Base-by-base conservation (phyloP, 2,888 invertebrate genomes). In the Subacronicta megacephala region DNA sequence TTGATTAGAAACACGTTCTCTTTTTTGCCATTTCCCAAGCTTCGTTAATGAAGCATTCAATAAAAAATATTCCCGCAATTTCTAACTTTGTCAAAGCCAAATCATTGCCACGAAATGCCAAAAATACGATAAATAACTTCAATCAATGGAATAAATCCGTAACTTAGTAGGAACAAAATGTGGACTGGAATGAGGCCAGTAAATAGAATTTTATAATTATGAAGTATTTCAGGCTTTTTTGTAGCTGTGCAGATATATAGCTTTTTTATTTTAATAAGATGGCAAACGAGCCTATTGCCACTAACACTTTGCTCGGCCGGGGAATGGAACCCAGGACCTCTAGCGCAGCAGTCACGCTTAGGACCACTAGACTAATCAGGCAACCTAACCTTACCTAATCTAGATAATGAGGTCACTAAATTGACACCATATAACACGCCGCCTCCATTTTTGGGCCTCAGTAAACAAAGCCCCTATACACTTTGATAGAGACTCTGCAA, bases 51-150 rank as follows among this genome's bases (percentile, higher is more conserved):
- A 31, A 3, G 31, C 31, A 3, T n/a, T 31, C n/a, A n/a, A 31
- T n/a, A 15, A 18, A 18, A 20, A 33, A 38, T 29, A 43, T 63
- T 12, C 31, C 46, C 26, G 7, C 46, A 49, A 37, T 66, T 31
- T 33, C 10, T 0, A 60, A 66, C 46, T 63, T 44, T 20, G 40
- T 44, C 59, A 64, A 66, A 53, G 53, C 41, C 29, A 7, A 64
- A 49, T 66, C 60, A 45, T 66, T 54, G 49, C 33, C 41, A 26
- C 23, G 3, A 23, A 66, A 53, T 44, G 12, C 16, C 47, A 49
- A 44, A 49, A 66, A 60, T 31, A 16, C 20, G 53, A 66, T 41
- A 26, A 16, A 44, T 53, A 47, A 60, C 16, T 42, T 59, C 23
- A 0, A 31, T 37, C 35, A 10, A 35, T 64, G 13, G 13, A n/a